Percentiles rank a stretch among this genome's conserved stretches.
These are phyloP conservation scores for Zosterops hypoxanthus DNA, from an alignment of 2,113 vertebrate genomes.

Conservation along the genomic window DNA sequence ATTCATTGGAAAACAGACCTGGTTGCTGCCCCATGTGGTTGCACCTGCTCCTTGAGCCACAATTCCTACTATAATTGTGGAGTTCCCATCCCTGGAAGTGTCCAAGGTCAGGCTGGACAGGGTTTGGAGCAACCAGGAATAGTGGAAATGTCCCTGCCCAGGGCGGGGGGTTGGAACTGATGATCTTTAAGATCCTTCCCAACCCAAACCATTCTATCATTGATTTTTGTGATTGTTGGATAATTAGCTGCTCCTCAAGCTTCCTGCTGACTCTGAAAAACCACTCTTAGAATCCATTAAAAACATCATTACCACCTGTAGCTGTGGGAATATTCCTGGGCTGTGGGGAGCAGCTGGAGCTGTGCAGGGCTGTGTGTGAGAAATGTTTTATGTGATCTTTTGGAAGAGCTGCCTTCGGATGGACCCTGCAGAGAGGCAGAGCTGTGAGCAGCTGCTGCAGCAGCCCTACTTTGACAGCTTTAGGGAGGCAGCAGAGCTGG, in stretches of 20 bases:
- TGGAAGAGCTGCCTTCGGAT: constrained; percentile 87
- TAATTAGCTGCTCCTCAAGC: neutral
- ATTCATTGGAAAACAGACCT: neutral
- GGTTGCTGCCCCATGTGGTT: neutral
- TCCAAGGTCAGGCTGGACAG: accelerated
- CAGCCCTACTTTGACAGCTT: constrained; percentile 89
- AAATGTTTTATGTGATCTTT: neutral
- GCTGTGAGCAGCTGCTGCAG: constrained; percentile 88
- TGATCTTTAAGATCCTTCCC: neutral
- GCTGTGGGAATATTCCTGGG: accelerated
- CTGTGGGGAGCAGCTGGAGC: neutral
- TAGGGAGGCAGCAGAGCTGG: constrained; percentile 68
- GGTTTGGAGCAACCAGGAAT: neutral
- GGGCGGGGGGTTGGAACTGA: accelerated
- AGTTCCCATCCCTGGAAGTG: neutral
- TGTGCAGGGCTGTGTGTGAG: neutral
- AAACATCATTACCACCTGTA: accelerated
- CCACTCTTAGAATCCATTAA: neutral
- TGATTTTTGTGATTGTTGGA: neutral
- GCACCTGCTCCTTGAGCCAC: neutral
- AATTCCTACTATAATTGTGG: accelerated
- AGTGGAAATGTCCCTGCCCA: neutral
- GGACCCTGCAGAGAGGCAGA: constrained; percentile 87
- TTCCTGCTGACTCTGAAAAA: neutral
- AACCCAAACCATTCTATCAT: neutral